Conservation (phyloP, 2,888 invertebrate genomes). For the Zonitis immaculata region DNA sequence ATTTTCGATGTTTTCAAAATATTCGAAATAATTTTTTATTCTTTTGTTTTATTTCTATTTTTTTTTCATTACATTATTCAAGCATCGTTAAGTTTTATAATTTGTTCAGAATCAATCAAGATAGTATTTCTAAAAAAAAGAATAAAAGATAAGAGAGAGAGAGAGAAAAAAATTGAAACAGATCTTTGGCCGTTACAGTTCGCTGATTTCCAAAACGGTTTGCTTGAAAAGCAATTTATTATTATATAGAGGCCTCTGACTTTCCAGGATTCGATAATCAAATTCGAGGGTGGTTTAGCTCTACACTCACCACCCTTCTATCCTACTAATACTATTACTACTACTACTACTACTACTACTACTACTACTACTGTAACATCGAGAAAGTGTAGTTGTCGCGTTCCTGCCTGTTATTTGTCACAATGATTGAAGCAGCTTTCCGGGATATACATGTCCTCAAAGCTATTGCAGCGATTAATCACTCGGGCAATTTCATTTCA, state of each 20-base stretch:
- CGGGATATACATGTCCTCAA: constrained; percentile 46
- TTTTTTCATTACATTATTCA: too few relatives aligned
- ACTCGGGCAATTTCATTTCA: constrained; percentile 44
- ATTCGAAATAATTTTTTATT: too few relatives aligned
- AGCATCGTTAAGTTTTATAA: too few relatives aligned
- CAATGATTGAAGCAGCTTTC: constrained; percentile 46
- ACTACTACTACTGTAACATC: too few relatives aligned
- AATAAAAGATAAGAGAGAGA: too few relatives aligned
- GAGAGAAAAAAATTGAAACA: neutral
- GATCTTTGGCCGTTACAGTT: neutral
- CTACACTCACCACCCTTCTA: neutral
- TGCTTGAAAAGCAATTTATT: constrained; percentile 15
- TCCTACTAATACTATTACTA: too few relatives aligned
- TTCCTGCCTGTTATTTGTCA: constrained; percentile 43
- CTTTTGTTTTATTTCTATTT: too few relatives aligned
- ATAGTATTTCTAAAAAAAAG: too few relatives aligned
- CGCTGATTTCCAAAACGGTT: constrained; percentile 1
- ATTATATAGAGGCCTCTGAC: constrained; percentile 12
- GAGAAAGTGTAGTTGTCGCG: constrained; percentile 21
- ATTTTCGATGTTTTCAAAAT: neutral
- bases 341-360: too few relatives aligned
- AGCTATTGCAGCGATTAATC: constrained; percentile 47
- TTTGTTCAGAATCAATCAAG: too few relatives aligned
- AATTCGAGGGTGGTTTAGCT: constrained; percentile 7
- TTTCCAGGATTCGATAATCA: constrained; percentile 19